Base-by-base conservation (phyloP, 2,797 vertebrate genomes). In the Tragelaphus oryx region DNA sequence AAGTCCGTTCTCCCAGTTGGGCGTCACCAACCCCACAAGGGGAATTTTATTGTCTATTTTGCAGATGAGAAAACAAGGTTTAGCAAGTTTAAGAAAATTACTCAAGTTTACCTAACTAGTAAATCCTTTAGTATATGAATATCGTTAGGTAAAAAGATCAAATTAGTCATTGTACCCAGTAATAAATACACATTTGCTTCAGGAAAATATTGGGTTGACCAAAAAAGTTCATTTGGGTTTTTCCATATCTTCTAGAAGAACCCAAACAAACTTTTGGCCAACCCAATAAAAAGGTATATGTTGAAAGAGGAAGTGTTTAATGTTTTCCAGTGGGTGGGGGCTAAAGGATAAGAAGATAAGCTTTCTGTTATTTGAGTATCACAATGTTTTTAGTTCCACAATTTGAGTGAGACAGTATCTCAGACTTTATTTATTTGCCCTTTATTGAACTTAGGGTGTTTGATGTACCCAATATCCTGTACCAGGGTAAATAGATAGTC, bases 291-390 rank as follows among this genome's bases (percentile, higher is more conserved):
- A 82, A 57, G 41, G 14, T 52, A 17, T 76, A 86, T 71, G 22
- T 93, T 96, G 76, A 96, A 92, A 89, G 81, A 84, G 83, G 91
- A 76, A 91, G 26, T 48, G 74, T 83, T 88, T 78, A 85, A 48
- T 87, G 65, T 41, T 95, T 93, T 87, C 28, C 30, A 59, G 17
- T 41, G 52, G 3, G 12, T 8, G 20, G 20, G 68, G 26, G 12
- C 14, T 17, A 48, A 93, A 62, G 54, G 6, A 85, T 59, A 74
- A 95, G 50, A 74, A 68, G 78, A 44, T 85, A 65, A 74, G 5
- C 17, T 75, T 96, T 91, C 78, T 55, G 44, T 68, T 90, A 37
- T 37, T 62, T 90, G 41, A 81, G 10, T 76, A 3, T 89, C 30
- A 65, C 8, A 12, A 68, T 62, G 6, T 59, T 60, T 85, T 94